Conservation (phyloP, 2,888 invertebrate genomes). For the Melieria omissa region DNA sequence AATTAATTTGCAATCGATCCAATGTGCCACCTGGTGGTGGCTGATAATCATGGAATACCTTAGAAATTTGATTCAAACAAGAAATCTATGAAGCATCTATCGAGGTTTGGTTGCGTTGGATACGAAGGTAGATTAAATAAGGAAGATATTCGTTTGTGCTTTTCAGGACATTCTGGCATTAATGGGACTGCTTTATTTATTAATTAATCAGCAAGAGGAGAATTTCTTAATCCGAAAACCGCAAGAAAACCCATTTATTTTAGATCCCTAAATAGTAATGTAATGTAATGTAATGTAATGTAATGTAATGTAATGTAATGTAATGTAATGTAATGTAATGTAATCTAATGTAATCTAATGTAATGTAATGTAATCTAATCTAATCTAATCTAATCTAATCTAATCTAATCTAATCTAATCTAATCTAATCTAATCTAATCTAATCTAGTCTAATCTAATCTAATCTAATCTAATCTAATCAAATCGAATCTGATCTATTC, state of each 20-base stretch:
- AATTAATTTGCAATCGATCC: too few relatives aligned
- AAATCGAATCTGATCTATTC: background rate
- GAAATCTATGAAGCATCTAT: too few relatives aligned
- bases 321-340: conserved; percentile 1
- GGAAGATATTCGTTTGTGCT: too few relatives aligned
- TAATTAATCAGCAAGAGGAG: too few relatives aligned
- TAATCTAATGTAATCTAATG: background rate
- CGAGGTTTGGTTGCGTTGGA: too few relatives aligned
- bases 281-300: conserved; percentile 1
- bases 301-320: conserved; percentile 1
- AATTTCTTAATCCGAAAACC: too few relatives aligned
- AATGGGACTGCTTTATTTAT: too few relatives aligned
- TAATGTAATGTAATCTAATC: background rate
- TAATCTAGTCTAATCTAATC: background rate
- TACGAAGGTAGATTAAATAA: too few relatives aligned
- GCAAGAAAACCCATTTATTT: background rate
- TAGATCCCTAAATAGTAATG: background rate
- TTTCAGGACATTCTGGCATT: too few relatives aligned
- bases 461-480: background rate
- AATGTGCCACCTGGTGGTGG: too few relatives aligned
- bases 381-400: background rate
- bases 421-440: background rate
- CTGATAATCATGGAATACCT: too few relatives aligned
- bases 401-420: background rate
- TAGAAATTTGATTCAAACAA: too few relatives aligned